phyloP scores from a whole-genome alignment of 2,113 vertebrate genomes.

The Dascyllus trimaculatus region DNA sequence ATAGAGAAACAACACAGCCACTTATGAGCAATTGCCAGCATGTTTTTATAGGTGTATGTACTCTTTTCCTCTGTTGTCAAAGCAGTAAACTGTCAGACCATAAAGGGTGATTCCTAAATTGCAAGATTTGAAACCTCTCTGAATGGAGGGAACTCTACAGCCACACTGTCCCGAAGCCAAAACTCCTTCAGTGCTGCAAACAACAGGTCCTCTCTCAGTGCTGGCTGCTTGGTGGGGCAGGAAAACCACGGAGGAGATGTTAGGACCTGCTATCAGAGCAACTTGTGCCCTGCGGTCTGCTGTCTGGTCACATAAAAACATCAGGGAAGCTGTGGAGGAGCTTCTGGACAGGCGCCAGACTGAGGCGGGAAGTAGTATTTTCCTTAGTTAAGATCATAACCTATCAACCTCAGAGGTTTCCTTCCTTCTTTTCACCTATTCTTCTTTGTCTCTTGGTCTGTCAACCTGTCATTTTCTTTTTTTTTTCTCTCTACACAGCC shows the following conservation, averaged over 20 bases:
- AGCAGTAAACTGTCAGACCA: constrained; percentile 7
- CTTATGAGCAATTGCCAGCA: background rate
- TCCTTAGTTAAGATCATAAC: constrained; percentile 33
- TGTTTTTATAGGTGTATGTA: constrained; percentile 12
- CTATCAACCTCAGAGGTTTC: constrained; percentile 10
- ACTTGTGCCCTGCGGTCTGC: constrained; percentile 37
- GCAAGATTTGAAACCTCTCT: constrained; percentile 6
- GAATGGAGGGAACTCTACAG: constrained; percentile 1
- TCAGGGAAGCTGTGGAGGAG: constrained; percentile 36
- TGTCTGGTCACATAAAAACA: constrained; percentile 59
- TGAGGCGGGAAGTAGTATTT: constrained; percentile 19
- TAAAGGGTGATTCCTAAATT: constrained; percentile 30
- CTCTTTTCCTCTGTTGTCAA: background rate
- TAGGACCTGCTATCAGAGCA: constrained; percentile 38
- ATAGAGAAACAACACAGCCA: constrained; percentile 6
- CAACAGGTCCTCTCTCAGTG: constrained; percentile 24
- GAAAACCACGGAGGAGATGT: constrained; percentile 39
- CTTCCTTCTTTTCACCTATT: constrained; percentile 10
- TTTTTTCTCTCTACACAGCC: background rate
- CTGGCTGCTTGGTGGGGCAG: constrained; percentile 8
- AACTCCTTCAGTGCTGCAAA: constrained; percentile 21
- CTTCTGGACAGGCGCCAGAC: constrained; percentile 39
- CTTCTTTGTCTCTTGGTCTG: background rate
- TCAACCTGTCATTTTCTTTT: background rate
- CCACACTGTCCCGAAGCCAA: constrained; percentile 22